Evolutionary conservation across 2,888 invertebrate species (phyloP).

Genomic region (Lymantria dispar): DNA sequence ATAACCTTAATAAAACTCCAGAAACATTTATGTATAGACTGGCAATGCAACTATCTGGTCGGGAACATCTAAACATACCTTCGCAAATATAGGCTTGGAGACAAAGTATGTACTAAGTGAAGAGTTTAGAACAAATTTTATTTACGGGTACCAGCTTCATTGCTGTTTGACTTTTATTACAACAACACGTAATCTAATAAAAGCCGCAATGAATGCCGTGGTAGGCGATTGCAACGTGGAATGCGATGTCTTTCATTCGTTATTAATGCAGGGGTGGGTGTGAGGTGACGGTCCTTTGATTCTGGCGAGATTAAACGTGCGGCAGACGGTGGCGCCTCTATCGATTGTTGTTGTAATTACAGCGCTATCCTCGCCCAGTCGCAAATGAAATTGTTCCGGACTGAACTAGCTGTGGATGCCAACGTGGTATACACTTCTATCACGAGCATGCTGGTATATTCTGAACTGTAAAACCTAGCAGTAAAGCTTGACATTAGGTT

Average conservation of each 20-base stretch:
- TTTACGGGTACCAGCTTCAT: slow-evolving; percentile 33
- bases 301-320: slow-evolving; percentile 82
- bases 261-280: slow-evolving; percentile 60
- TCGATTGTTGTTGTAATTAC: slow-evolving; percentile 83
- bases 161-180: slow-evolving; percentile 23
- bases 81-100: slow-evolving; percentile 73
- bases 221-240: slow-evolving; percentile 15
- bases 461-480: slow-evolving; percentile 49
- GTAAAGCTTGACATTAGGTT: slow-evolving; percentile 26
- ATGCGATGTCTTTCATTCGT: slow-evolving; percentile 38
- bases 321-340: slow-evolving; percentile 82
- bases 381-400: slow-evolving; percentile 83
- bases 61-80: slow-evolving; percentile 71
- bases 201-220: slow-evolving; percentile 41
- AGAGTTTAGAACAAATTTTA: slow-evolving; percentile 48
- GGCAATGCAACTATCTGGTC: slow-evolving; percentile 78
- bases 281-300: slow-evolving; percentile 80
- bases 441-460: slow-evolving; percentile 42
- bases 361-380: slow-evolving; percentile 81
- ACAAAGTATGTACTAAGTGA: slow-evolving; percentile 63
- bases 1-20: slow-evolving; percentile 63
- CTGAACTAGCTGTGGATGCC: slow-evolving; percentile 75
- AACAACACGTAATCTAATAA: neutral
- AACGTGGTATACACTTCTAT: slow-evolving; percentile 65
- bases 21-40: slow-evolving; percentile 67